Percentiles rank a stretch among this genome's conserved stretches.
phyloP scores from a whole-genome alignment of 2,888 invertebrate species.

The Erpobdella octoculata region DNA sequence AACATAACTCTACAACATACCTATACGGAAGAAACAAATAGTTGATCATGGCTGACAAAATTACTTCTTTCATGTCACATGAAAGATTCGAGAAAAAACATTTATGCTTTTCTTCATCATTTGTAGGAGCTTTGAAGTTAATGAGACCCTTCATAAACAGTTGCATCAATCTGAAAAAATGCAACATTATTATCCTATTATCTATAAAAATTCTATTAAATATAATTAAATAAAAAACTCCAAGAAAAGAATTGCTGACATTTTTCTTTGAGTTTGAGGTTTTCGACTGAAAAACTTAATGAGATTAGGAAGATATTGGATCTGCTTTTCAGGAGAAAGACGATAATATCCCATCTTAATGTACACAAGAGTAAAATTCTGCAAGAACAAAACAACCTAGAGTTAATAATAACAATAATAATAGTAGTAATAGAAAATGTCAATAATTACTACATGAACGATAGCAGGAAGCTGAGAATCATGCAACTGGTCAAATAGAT shows the following conservation, averaged over 20 bases:
- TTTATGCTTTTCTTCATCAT: slow-evolving; percentile 60
- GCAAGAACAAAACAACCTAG: slow-evolving; percentile 43
- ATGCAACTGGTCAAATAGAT: slow-evolving; percentile 70
- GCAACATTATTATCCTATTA: not conserved
- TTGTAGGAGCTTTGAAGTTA: slow-evolving; percentile 63
- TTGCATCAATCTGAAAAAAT: slow-evolving; percentile 62
- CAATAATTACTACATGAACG: no score
- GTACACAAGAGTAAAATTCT: slow-evolving; percentile 89
- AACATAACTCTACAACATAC: slow-evolving; percentile 58
- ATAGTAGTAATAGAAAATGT: no score
- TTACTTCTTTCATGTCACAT: slow-evolving; percentile 62
- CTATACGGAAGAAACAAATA: slow-evolving; percentile 76
- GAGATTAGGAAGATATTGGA: slow-evolving; percentile 66
- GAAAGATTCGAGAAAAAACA: slow-evolving; percentile 65
- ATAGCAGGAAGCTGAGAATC: slow-evolving; percentile 69
- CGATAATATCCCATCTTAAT: slow-evolving; percentile 84
- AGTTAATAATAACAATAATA: slow-evolving; percentile 44
- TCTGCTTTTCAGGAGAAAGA: slow-evolving; percentile 66
- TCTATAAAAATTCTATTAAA: no score
- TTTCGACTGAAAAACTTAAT: slow-evolving; percentile 73
- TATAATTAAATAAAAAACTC: not conserved
- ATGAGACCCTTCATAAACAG: slow-evolving; percentile 72
- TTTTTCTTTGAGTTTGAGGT: slow-evolving; percentile 74
- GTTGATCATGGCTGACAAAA: slow-evolving; percentile 72
- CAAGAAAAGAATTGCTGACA: slow-evolving; percentile 54